A percentile compares a stretch with the other conserved stretches of the same genome.
Evolutionary conservation across 2,113 vertebrate genomes (phyloP).

Genomic region (Prionailurus bengalensis): DNA sequence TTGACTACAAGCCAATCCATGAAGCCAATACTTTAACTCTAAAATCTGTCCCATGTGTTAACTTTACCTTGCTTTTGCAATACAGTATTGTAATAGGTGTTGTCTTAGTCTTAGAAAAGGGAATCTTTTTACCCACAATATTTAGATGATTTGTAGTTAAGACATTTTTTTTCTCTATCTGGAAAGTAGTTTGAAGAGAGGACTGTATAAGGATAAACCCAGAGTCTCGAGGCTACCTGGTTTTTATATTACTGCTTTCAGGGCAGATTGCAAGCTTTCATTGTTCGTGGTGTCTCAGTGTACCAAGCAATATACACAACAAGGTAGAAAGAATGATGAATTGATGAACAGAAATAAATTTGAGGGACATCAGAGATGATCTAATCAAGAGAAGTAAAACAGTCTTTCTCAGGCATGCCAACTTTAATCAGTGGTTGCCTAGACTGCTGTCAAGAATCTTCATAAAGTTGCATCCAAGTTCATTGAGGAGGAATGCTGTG

Average conservation of each 20-base stretch:
- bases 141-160: constrained; percentile 31
- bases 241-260: neutral
- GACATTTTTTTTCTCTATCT: neutral
- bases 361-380: neutral
- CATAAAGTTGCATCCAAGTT: neutral
- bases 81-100: neutral
- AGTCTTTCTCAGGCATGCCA: neutral
- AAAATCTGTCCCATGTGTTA: neutral
- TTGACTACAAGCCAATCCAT: neutral
- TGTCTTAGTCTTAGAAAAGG: constrained; percentile 12
- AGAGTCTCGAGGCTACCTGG: neutral
- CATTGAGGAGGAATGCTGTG: neutral
- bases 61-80: neutral
- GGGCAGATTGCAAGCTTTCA: neutral
- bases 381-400: neutral
- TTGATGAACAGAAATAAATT: constrained; percentile 35
- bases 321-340: neutral
- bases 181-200: neutral
- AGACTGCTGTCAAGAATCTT: neutral
- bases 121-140: neutral
- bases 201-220: neutral
- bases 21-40: neutral
- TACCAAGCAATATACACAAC: neutral
- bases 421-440: neutral
- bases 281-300: neutral